phyloP scores from a whole-genome alignment of 2,888 invertebrate genomes.

The Noctua fimbriata region DNA sequence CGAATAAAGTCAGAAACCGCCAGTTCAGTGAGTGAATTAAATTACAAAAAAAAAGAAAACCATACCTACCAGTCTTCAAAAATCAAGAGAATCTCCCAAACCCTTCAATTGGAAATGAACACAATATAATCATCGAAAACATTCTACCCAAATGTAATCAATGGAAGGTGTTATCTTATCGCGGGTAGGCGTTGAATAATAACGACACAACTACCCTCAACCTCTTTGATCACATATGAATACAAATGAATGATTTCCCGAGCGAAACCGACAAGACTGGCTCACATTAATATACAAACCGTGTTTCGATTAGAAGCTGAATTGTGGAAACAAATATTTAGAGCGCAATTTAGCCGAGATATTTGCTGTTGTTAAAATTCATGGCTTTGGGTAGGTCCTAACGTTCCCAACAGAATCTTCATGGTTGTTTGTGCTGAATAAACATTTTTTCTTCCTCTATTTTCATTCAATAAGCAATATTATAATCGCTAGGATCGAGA shows the following conservation, averaged over 20 bases:
- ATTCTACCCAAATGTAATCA: conserved; percentile 41
- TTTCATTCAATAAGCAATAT: background rate
- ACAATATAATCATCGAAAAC: conserved; percentile 26
- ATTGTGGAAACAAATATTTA: conserved; percentile 15
- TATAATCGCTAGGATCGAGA: no score
- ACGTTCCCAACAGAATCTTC: background rate
- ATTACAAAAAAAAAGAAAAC: background rate
- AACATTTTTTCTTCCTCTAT: background rate
- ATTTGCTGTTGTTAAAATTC: conserved; percentile 1
- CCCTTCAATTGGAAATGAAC: background rate
- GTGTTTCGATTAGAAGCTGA: conserved; percentile 38
- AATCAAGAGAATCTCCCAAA: background rate
- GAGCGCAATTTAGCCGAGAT: background rate
- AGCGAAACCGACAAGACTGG: conserved; percentile 35
- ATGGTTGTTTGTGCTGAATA: background rate
- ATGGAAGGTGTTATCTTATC: conserved; percentile 50
- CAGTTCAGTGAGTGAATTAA: background rate
- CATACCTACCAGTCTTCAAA: background rate
- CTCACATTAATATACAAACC: conserved; percentile 30
- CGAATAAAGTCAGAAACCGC: background rate
- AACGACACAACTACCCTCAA: conserved; percentile 38
- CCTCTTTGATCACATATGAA: conserved; percentile 56
- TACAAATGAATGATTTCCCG: conserved; percentile 61
- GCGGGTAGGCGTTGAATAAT: conserved; percentile 56
- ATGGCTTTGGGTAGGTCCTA: background rate